Base-by-base conservation (phyloP, 1,140 invertebrate species). In the Macrosteles quadrilineatus region DNA sequence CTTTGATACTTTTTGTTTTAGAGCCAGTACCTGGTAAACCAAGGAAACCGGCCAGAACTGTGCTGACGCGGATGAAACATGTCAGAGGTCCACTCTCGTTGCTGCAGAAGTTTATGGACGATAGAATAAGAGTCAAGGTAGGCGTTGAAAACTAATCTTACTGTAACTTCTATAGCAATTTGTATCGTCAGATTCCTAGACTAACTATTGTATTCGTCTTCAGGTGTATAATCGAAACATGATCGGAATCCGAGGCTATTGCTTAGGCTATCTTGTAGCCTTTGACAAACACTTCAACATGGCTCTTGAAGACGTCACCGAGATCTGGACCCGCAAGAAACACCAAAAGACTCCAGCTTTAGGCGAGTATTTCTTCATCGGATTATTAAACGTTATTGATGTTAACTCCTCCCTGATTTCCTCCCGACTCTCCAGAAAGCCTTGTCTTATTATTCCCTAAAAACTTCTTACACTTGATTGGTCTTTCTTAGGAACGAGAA, bases 211-310 rank as follows among this genome's bases (percentile, higher is more conserved):
- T 11, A 11, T 53, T 11, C 47, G 29, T 36, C 4, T 3, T 12
- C 80, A 91, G 89, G 84, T 91, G 27, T 82, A 86, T 64, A 88
- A 89, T 0, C 85, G 91, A 53, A 86, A 86, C 68, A 85, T 84
- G 23, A 77, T 77, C 17, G 85, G 85, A 12, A 82, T 97, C 21
- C 84, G 93, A 72, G 94, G 95, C 19, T 86, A 87, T 69, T 87
- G 93, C 71, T 88, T 88, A 67, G 96, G 92, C 1, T 91, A 87
- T 74, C 80, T 98, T 29, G 85, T 90, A 19, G 92, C 93, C 6
- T 98, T 96, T 80, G 96, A 98, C 81, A 97, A 95, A 79, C 93
- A 97, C 78, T 97, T 94, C 90, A 98, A 98, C 82, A 80, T 98
- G 69, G 90, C 92, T 6, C 80, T 98, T 32, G 85, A 86, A 45